Conservation (phyloP, 2,113 vertebrate genomes). For the Hippocampus comes region DNA sequence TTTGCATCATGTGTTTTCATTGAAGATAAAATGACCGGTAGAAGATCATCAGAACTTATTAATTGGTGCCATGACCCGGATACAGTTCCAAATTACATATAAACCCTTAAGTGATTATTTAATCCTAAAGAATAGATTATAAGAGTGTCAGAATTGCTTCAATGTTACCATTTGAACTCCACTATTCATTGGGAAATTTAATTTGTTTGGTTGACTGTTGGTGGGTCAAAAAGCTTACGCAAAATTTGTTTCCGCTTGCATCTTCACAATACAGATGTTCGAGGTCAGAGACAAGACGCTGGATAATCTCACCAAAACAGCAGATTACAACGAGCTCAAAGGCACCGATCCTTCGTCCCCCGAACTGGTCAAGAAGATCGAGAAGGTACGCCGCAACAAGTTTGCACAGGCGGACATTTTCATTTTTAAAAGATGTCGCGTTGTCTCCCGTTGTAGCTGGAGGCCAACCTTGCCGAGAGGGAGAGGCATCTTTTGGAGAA, state of each 20-base stretch:
- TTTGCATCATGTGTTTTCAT: constrained; percentile 18
- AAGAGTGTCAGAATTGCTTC: too few relatives aligned
- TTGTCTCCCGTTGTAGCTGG: constrained; percentile 69
- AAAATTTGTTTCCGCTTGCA: not conserved
- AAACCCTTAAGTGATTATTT: too few relatives aligned
- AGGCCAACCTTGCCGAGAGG: constrained; percentile 75
- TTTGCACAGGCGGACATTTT: not conserved
- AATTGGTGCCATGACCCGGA: too few relatives aligned
- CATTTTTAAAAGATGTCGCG: not conserved
- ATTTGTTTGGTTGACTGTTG: not conserved
- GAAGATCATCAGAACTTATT: too few relatives aligned
- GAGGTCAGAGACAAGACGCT: constrained; percentile 78
- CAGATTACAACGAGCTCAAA: constrained; percentile 66
- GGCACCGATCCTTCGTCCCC: constrained; percentile 75
- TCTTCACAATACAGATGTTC: constrained; percentile 72
- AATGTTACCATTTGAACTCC: too few relatives aligned
- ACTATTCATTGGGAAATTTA: too few relatives aligned
- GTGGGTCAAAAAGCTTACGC: not conserved
- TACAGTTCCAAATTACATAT: too few relatives aligned
- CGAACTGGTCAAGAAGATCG: constrained; percentile 79
- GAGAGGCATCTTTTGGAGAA: constrained; percentile 83
- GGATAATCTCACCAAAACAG: constrained; percentile 50
- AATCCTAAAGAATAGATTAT: not conserved
- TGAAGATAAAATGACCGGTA: too few relatives aligned
- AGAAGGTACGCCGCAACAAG: constrained; percentile 69